Evolutionary conservation across 2,888 invertebrate genomes (phyloP), one percentile per base, ranked within the genome.

Genomic region (Sisyra nigra): DNA sequence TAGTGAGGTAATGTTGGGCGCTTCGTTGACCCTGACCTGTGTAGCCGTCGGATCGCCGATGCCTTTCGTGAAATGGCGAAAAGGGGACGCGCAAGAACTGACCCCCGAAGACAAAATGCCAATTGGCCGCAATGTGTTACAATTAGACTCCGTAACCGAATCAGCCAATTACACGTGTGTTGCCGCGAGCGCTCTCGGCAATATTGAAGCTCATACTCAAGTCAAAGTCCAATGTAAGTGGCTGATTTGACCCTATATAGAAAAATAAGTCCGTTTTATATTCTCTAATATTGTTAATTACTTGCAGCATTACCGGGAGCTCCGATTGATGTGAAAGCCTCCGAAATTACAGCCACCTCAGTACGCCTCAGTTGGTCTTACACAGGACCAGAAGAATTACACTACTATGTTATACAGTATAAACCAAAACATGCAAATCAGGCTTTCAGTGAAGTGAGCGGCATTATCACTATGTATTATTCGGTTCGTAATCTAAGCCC

Each of bases 31-130:
- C 61, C 68, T 98, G 50, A 92, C 92, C 45, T 98, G 98, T 62
- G 92, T 94, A 44, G 97, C 97, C 8, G 87, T 91, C 24, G 97
- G 98, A 14, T 91, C 96, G 0, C 97, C 97, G 5, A 94, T 97
- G 94, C 98, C 97, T 2, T 82, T 79, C 53, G 94, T 98, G 43
- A 92, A 89, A 64, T 89, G 89, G 89, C 76, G 83, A 51, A 84
- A 85, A 67, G 87, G 80, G 42, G 70, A 79, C 29, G 75, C 76
- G 8, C 77, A 78, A 59, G 91, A 91, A 65, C 63, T 92, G 49
- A 89, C 89, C 0, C 85, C 88, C 0, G 89, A 89, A 61, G 88
- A 91, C 63, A 80, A 86, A 53, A 72, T 88, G 44, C 80, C 85
- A 0, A 72, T 88, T 39, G 85, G 88, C 18, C 78, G 80, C 46